Base-by-base conservation (phyloP, 2,888 invertebrate species). In the Byasa hedistus region DNA sequence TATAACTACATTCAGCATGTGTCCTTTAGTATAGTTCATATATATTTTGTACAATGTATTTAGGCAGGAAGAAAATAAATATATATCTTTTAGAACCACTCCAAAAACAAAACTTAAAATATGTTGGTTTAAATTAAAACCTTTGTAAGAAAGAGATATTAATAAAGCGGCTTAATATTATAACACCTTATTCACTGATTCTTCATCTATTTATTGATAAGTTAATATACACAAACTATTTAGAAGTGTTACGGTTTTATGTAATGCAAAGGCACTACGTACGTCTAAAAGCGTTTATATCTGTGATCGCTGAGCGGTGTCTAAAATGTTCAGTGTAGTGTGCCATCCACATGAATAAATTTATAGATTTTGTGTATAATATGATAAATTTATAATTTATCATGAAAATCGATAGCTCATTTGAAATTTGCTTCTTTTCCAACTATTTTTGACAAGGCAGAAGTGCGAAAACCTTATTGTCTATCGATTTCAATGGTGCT, bases 251-350 rank as follows among this genome's bases (percentile, higher is more conserved):
- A 39, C 12, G 39, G 39, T 48, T 48, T n/a, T 19, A 7, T 48
- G n/a, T 48, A 48, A 5, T n/a, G 48, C n/a, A 4, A 48, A 48
- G 48, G 48, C 48, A 19, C 48, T n/a, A 19, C 48, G 48, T 19
- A n/a, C n/a, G 48, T 48, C 39, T 15, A 48, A 48, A 48, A 48
- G 48, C 48, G 48, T n/a, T 48, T n/a, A 19, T 48, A 48, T 32
- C 27, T 60, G 60, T 60, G 51, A 21, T 48, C 52, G 7, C 32
- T n/a, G 52, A 51, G 22, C 60, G 48, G 48, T 48, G n/a, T n/a
- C 48, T 48, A 48, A 48, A 48, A 54, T 54, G 54, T 22, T 22
- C 23, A 54, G 54, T 54, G 15, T 54, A 54, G 54, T 54, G 23
- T 54, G 54, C 12, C 23, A 54, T n/a, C 48, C 48, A n/a, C n/a